phyloP scores from a whole-genome alignment of 2,888 invertebrate genomes.

The Cantharis rustica region DNA sequence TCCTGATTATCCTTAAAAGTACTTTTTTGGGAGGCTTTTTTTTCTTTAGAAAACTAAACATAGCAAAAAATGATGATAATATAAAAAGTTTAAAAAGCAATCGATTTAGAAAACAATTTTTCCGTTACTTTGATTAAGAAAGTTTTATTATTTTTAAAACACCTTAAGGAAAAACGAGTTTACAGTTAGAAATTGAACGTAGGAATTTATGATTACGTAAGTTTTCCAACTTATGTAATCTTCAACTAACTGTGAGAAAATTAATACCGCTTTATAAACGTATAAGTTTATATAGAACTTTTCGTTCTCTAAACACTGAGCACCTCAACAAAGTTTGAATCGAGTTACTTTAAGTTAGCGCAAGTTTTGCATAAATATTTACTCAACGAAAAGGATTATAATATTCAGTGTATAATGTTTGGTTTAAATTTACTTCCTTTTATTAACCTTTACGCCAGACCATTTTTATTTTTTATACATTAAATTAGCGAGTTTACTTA shows the following conservation, averaged over 20 bases:
- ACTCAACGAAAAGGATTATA: slow-evolving; percentile 38
- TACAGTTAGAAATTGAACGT: background rate
- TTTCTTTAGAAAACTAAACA: background rate
- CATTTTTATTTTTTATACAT: background rate
- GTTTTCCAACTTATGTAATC: slow-evolving; percentile 8
- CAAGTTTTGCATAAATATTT: slow-evolving; percentile 39
- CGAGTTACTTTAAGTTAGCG: slow-evolving; percentile 32
- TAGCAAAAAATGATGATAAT: background rate
- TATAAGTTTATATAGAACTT: slow-evolving; percentile 13
- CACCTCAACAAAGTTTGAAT: slow-evolving; percentile 16
- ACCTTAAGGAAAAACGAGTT: background rate
- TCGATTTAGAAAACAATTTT: background rate
- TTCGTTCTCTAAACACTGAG: slow-evolving; percentile 15
- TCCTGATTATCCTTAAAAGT: background rate
- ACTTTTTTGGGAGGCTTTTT: background rate
- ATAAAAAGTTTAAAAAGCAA: background rate
- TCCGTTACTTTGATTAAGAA: background rate
- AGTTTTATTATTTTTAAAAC: background rate
- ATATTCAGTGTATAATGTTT: slow-evolving; percentile 34
- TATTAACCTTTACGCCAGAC: background rate
- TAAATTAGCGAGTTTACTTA: background rate
- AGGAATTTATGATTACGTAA: slow-evolving; percentile 5
- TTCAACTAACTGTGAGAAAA: slow-evolving; percentile 8
- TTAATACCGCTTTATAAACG: slow-evolving; percentile 15
- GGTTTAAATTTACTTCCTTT: background rate